These are phyloP conservation scores for Caracal caracal DNA, from an alignment of 2,113 vertebrate species.

Conservation along the genomic window DNA sequence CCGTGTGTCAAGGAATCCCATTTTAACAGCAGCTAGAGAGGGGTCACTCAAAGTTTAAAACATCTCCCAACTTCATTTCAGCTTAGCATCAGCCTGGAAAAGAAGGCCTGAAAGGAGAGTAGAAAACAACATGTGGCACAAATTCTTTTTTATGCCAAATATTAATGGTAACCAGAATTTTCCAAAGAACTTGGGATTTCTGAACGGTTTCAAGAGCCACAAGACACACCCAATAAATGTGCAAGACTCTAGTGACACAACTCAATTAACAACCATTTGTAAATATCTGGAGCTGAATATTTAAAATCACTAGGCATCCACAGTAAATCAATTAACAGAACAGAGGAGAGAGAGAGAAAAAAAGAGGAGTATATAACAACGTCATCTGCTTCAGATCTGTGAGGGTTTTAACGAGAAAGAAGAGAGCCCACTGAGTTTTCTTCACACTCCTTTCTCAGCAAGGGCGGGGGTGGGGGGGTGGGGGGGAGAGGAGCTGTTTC, in stretches of 20 bases:
- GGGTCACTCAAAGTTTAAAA: neutral
- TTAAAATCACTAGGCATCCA: neutral
- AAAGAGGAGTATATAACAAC: neutral
- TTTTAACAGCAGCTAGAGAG: neutral
- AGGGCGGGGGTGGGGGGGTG: neutral
- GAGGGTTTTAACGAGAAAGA: neutral
- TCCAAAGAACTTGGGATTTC: neutral
- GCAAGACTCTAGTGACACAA: neutral
- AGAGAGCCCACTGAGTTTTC: neutral
- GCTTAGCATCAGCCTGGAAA: neutral
- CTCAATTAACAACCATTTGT: neutral
- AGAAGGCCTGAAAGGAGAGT: neutral
- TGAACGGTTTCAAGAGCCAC: neutral
- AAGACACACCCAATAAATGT: neutral
- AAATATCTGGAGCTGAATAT: neutral
- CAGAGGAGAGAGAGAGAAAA: neutral
- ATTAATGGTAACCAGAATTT: constrained; percentile 11
- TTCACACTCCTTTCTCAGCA: neutral
- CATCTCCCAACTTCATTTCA: neutral
- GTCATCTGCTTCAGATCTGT: neutral
- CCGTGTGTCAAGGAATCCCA: neutral
- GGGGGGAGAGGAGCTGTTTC: neutral
- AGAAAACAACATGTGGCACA: neutral
- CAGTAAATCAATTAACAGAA: neutral
- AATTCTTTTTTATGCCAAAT: neutral